Conservation (phyloP, 2,113 vertebrate genomes). For the Microtus montanus region DNA sequence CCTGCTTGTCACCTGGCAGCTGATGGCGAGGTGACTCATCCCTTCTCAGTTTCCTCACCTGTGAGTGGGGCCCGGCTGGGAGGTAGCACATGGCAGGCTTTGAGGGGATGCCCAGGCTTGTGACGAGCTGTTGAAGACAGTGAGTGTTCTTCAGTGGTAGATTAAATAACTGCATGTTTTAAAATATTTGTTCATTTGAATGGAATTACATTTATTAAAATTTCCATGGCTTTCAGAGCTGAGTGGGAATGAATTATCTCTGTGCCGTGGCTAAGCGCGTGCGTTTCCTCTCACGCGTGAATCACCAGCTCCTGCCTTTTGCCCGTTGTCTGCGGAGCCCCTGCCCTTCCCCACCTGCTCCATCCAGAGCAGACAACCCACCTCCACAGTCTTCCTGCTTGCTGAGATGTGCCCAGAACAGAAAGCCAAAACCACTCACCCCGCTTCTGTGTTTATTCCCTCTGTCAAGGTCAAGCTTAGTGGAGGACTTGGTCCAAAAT, state of each 20-base stretch:
- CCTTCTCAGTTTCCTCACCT: neutral
- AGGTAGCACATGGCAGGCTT: neutral
- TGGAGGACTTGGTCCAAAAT: neutral
- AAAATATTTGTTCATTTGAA: slow-evolving; percentile 69
- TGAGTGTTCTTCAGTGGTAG: neutral
- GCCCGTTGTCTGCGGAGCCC: neutral
- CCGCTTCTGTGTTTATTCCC: neutral
- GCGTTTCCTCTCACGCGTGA: neutral
- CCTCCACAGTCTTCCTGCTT: neutral
- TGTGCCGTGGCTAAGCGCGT: neutral
- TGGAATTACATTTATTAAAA: slow-evolving; percentile 50
- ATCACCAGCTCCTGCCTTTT: neutral
- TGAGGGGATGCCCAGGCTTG: neutral
- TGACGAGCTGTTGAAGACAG: neutral
- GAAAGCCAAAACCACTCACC: neutral
- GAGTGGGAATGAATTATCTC: slow-evolving; percentile 4
- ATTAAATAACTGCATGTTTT: slow-evolving; percentile 41
- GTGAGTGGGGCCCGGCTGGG: neutral
- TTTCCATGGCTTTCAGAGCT: neutral
- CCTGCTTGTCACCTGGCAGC: neutral
- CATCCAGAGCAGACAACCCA: neutral
- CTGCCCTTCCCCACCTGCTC: neutral
- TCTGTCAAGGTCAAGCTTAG: neutral
- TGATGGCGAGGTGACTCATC: neutral
- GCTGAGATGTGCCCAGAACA: neutral